A percentile compares a stretch with the other conserved stretches of the same genome.
These are phyloP conservation scores for Hermetia illucens DNA, from an alignment of 1,140 invertebrate genomes.

Conservation along the genomic window DNA sequence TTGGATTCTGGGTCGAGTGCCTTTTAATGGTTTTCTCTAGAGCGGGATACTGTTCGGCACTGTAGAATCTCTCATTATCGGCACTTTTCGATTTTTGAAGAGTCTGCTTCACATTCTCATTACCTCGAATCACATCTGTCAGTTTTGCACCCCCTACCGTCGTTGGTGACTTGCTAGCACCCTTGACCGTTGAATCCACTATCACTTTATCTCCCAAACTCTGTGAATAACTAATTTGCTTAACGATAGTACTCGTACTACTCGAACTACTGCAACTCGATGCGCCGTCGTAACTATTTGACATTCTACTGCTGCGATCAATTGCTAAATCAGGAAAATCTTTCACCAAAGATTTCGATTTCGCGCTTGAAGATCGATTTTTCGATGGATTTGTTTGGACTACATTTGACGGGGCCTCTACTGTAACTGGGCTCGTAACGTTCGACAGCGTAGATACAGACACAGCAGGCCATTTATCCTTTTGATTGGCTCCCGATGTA, in stretches of 20 bases:
- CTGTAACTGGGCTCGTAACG: background rate
- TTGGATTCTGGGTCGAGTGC: conserved; percentile 13
- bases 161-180: background rate
- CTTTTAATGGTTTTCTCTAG: conserved; percentile 28
- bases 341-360: background rate
- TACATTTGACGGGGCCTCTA: background rate
- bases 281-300: conserved; percentile 13
- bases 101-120: conserved; percentile 8
- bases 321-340: background rate
- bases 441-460: background rate
- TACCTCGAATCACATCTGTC: background rate
- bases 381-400: background rate
- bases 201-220: conserved; percentile 6
- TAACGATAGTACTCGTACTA: background rate
- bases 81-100: conserved; percentile 29
- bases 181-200: background rate
- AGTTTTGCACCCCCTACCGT: background rate
- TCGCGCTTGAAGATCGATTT: background rate
- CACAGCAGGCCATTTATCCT: conserved; percentile 7
- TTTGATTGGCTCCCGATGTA: conserved; percentile 7
- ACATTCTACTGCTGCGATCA: background rate
- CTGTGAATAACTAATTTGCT: conserved; percentile 12
- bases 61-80: conserved; percentile 23
- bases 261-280: background rate
- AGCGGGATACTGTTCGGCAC: conserved; percentile 27